Base-by-base conservation (phyloP, 2,113 vertebrate genomes). In the Ceyx melanurus region DNA sequence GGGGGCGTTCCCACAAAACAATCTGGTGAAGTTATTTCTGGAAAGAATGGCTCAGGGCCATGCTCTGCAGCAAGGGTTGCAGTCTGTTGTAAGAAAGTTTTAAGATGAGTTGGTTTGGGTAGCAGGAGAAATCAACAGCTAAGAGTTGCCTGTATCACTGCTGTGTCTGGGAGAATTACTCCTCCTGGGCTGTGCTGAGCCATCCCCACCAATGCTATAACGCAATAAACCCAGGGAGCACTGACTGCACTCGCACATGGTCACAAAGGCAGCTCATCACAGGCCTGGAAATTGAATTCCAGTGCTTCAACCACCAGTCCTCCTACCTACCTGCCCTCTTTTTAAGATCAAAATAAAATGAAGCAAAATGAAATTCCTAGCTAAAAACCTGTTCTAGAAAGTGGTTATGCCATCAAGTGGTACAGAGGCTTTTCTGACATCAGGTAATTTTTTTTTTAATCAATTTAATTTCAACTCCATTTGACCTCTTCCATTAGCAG, bases 401-500 rank as follows among this genome's bases (percentile, higher is more conserved):
- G 56, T 66, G 29, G 33, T 90, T 70, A 16, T 67, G 46, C 61
- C 58, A 35, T 82, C 83, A 68, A 66, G 56, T 61, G 61, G 26
- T 79, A 31, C 2, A 2, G 19, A 50, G 22, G 46, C 48, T 56
- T 88, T 90, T 81, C 87, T 84, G 61, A 60, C 64, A 57, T 75
- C 45, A 37, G 50, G 75, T 89, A 43, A 31, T 61, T 53, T 85
- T 83, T 83, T 64, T 88, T 78, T 74, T 31, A 86, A 93, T 94
- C 58, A 57, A 19, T 82, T 71, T 62, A 33, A 33, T 83, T 88
- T 95, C 91, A 93, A 82, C 74, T 66, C 62, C 65, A 43, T 78
- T 78, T 85, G 82, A 82, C 75, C 92, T 58, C 80, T 71, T 90
- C 58, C 58, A 56, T 86, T 86, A 82, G 75, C 58, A 93, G 37